Base-by-base conservation (phyloP, 2,888 invertebrate genomes). In the Ophonus ardosiacus region DNA sequence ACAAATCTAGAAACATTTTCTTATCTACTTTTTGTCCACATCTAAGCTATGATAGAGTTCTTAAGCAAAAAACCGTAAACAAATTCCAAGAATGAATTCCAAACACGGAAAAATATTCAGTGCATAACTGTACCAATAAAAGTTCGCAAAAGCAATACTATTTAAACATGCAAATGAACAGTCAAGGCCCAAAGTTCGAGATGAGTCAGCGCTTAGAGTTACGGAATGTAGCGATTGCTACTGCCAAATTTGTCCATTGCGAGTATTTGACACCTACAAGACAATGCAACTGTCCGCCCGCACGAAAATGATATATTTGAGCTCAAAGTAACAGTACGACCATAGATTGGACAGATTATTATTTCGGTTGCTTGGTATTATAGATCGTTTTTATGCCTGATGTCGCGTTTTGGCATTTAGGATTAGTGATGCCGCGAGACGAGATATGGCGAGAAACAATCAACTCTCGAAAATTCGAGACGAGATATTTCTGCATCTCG, bases 141-240 rank as follows among this genome's bases (percentile, higher is more conserved):
- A 78, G 17, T 74, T 21, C 51, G 21, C 43, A 74, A 21, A 18
- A 51, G 65, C 81, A 81, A 80, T 65, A 56, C 68, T 56, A 81
- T 81, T 81, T 81, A 43, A 81, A 81, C 65, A 81, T 81, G 81
- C 63, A 81, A 81, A 81, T 81, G 56, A 81, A 65, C 51, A 81
- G 68, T 68, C 81, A 81, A 81, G 81, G 81, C 68, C 81, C 81
- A 81, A 81, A 81, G 65, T 81, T 81, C 81, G 81, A 81, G 68
- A 81, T 81, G 81, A 81, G 43, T 81, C 81, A 81, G 63, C 80
- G n/a, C 15, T 56, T 17, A 21, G 63, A 18, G 21, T 21, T 21
- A 68, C 68, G 68, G 68, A 68, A 68, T 68, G 68, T 10, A 21
- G 63, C 21, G 17, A 63, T 63, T 63, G 63, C 24, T 31, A 38